Percentiles rank a stretch among this genome's conserved stretches.
Evolutionary conservation across 2,888 invertebrate species (phyloP).

Genomic region (Plebejus argus): DNA sequence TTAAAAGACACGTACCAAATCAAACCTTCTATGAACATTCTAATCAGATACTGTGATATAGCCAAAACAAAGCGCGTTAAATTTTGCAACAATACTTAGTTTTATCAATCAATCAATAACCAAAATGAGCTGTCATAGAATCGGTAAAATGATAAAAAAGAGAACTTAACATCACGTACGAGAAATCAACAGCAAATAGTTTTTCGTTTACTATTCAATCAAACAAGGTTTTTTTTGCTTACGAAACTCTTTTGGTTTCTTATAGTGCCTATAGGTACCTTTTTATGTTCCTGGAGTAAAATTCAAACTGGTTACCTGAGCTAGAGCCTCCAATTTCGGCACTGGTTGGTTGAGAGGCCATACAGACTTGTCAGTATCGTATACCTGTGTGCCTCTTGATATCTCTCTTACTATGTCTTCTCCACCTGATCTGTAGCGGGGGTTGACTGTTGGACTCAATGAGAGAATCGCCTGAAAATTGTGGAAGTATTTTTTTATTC

Average conservation of each 20-base stretch:
- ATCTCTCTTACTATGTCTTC: slow-evolving; percentile 78
- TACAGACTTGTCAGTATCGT: slow-evolving; percentile 83
- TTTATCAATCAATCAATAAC: no score
- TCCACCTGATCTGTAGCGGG: slow-evolving; percentile 78
- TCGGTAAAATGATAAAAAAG: background rate
- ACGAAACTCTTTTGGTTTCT: no score
- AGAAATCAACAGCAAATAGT: background rate
- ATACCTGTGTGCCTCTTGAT: slow-evolving; percentile 86
- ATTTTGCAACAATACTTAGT: no score
- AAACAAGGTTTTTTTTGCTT: no score
- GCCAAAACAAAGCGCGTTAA: no score
- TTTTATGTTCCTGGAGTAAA: background rate
- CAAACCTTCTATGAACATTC: no score
- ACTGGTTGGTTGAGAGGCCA: slow-evolving; percentile 89
- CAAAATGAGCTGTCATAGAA: background rate
- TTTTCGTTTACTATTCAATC: background rate
- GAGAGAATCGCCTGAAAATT: slow-evolving; percentile 75
- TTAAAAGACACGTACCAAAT: no score
- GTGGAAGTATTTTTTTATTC: no score
- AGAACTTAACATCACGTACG: background rate
- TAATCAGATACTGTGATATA: no score
- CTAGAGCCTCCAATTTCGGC: slow-evolving; percentile 85
- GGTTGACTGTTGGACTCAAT: slow-evolving; percentile 66
- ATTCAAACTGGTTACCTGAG: slow-evolving; percentile 52
- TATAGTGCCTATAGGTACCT: background rate